Base-by-base conservation (phyloP, 1,140 invertebrate genomes). In the Zophobas morio region DNA sequence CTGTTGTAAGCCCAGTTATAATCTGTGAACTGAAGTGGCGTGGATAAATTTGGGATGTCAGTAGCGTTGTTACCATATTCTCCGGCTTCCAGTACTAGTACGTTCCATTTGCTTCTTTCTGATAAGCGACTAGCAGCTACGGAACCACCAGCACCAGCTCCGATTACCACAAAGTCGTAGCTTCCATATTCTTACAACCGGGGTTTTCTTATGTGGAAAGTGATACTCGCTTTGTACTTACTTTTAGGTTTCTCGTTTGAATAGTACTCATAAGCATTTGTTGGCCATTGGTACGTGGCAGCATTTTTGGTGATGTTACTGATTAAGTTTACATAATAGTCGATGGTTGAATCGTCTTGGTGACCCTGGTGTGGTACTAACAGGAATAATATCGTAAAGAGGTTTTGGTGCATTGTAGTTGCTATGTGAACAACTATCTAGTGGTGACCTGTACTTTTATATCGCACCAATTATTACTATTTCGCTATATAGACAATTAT, bases 111-210 rank as follows among this genome's bases (percentile, higher is more conserved):
- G 8, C 79, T 47, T 34, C 84, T 84, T 70, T 89, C 88, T 1
- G 87, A 87, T 1, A 89, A 76, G 20, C 92, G 85, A 76, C 87
- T 90, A 0, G 91, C 92, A 37, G 93, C n/a, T 1, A 92, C 91
- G 42, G 88, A 86, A 1, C 92, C 92, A 1, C 91, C 89, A 0
- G 91, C 89, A n/a, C 92, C 92, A 1, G 85, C 91, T 0, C 92
- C 92, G 70, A 93, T 87, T n/a, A 89, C 81, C 2, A 89, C 84
- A 63, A 89, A 90, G 77, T 89, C 88, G 51, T 35, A 76, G n/a
- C 6, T 34, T 8, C 70, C 70, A 35, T 34, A 51, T 49, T 46
- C 56, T 57, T 35, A 53, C 1, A n/a, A 32, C 1, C 33, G 20
- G n/a, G 3, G 0, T 53, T 53, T 32, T 6, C 33, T 4, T 4